Percentiles rank a stretch among this genome's conserved stretches.
Evolutionary conservation across 2,797 vertebrate genomes (phyloP).

Genomic region (Choloepus didactylus): DNA sequence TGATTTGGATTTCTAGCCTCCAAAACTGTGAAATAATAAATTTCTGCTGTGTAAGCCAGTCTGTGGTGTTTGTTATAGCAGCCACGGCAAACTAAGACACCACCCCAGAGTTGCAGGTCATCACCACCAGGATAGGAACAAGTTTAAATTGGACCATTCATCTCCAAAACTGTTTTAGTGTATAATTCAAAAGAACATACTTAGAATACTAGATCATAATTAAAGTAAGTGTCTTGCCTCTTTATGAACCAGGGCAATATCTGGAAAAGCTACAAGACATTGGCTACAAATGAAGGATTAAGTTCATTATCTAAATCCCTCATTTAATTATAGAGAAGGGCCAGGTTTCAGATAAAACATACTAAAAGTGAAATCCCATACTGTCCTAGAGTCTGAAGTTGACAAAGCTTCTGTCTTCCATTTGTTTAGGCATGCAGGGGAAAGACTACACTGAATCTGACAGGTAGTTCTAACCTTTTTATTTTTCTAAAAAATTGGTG

Average conservation of each 20-base stretch:
- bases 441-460: constrained; percentile 76
- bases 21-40: too few species aligned
- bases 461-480: constrained; percentile 78
- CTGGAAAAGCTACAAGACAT: constrained; percentile 33
- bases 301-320: constrained; percentile 62
- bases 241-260: neutral
- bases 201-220: neutral
- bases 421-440: constrained; percentile 82
- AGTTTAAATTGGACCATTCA: neutral
- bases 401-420: constrained; percentile 76
- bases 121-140: neutral
- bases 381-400: constrained; percentile 69
- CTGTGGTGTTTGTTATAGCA: too few species aligned
- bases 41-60: too few species aligned
- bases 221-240: constrained; percentile 32
- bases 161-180: neutral
- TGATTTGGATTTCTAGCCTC: too few species aligned
- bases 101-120: neutral
- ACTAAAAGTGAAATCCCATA: constrained; percentile 60
- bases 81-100: too few species aligned
- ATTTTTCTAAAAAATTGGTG: constrained; percentile 73
- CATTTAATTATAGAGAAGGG: constrained; percentile 67
- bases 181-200: constrained; percentile 1
- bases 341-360: constrained; percentile 61
- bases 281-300: constrained; percentile 67